These are phyloP conservation scores for Grantiella picta DNA, from an alignment of 2,113 vertebrate species.

Conservation along the genomic window DNA sequence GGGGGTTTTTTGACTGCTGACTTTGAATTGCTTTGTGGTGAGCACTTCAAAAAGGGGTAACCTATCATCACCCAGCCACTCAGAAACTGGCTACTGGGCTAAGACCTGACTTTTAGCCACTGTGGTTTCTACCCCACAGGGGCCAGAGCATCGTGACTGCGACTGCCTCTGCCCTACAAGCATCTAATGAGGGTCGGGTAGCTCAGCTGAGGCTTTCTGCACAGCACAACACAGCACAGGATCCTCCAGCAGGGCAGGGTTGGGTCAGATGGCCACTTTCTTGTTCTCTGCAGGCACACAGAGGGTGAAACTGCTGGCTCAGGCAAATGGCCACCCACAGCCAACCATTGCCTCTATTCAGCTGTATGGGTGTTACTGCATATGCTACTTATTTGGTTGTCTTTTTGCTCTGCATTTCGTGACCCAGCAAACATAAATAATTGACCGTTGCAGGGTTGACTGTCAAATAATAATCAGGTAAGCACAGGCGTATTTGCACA, in stretches of 20 bases:
- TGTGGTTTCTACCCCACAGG: background rate
- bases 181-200: accelerated
- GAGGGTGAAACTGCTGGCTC: background rate
- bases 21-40: background rate
- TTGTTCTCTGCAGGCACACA: background rate
- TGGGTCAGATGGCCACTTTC: background rate
- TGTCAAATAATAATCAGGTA: slow-evolving; percentile 19
- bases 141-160: accelerated
- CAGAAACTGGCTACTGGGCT: background rate
- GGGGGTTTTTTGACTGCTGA: background rate
- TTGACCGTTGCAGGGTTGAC: background rate
- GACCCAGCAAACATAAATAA: slow-evolving; percentile 18
- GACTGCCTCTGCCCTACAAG: background rate
- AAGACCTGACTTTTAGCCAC: background rate
- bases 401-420: background rate
- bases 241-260: background rate
- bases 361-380: background rate
- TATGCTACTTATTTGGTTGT: background rate
- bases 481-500: background rate
- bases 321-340: background rate
- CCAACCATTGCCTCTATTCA: background rate
- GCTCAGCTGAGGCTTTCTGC: background rate
- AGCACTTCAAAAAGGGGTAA: background rate
- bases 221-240: background rate
- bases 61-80: background rate